phyloP scores from a whole-genome alignment of 2,888 invertebrate species.

The Noctua comes region DNA sequence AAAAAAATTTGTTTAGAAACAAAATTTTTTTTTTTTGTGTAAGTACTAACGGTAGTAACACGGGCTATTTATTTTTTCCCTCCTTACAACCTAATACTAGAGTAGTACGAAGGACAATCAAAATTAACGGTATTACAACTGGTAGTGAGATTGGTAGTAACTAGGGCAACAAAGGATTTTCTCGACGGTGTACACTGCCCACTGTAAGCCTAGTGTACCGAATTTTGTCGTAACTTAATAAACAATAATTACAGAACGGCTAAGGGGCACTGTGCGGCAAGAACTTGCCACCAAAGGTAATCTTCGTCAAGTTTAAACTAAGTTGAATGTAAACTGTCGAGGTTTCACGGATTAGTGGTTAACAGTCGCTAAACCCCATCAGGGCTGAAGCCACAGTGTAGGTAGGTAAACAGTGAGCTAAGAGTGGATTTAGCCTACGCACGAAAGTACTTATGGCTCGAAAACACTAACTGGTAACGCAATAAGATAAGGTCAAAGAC shows the following conservation, averaged over 20 bases:
- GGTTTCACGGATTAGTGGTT: constrained; percentile 80
- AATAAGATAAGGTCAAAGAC: neutral
- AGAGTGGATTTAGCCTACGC: neutral
- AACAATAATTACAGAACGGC: constrained; percentile 62
- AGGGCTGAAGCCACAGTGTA: constrained; percentile 47
- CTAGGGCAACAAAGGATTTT: too few species aligned
- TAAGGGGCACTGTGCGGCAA: constrained; percentile 47
- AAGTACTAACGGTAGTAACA: too few species aligned
- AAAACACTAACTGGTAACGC: constrained; percentile 7
- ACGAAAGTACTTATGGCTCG: neutral
- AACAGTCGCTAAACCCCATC: constrained; percentile 71
- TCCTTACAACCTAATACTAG: too few species aligned
- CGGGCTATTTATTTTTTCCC: too few species aligned
- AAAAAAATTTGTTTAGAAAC: too few species aligned
- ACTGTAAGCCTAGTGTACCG: neutral
- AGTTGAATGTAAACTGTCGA: constrained; percentile 74
- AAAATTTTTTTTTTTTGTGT: too few species aligned
- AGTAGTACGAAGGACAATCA: too few species aligned
- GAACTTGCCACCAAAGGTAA: constrained; percentile 68
- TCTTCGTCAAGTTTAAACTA: constrained; percentile 74
- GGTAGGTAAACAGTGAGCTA: constrained; percentile 9
- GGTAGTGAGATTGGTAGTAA: too few species aligned
- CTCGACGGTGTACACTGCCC: neutral
- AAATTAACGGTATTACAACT: too few species aligned
- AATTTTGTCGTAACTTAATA: constrained; percentile 47